Base-by-base conservation (phyloP, 2,113 vertebrate genomes). In the Platichthys flesus region DNA sequence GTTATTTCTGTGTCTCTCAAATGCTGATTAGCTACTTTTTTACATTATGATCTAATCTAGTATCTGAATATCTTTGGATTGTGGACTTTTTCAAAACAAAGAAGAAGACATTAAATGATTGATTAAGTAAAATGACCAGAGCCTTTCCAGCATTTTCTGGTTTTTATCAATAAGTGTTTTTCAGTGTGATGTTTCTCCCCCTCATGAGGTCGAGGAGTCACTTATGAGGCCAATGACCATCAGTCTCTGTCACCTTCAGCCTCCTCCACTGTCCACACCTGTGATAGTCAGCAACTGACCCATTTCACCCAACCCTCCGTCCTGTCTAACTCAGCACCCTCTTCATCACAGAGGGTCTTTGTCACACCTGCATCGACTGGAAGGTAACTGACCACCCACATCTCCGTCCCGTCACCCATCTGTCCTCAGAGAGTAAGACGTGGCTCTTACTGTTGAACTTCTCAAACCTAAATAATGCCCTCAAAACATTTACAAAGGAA, bases 261-360 rank as follows among this genome's bases (percentile, higher is more conserved):
- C 59, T 82, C 74, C 40, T 71, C 24, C 81, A 82, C 86, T 87
- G 71, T 92, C 86, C 83, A 75, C 91, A 93, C 91, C 89, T 91
- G 89, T 83, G 78, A 47, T 85, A 54, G 72, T 67, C 35, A 70
- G 76, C 86, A 86, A 90, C 54, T 93, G 88, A 90, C 86, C 88
- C 88, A n/a, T 89, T 69, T 67, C 65, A 74, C 59, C 4, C 57
- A 7, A 10, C 85, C 82, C 85, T 85, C 52, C 82, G 59, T 84
- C 84, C 82, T 42, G 55, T 72, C 81, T 56, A 71, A 91, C 83
- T 94, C 93, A 85, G 85, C 92, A 91, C 88, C 90, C 86, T 88
- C 85, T 93, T 86, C 81, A 89, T 93, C 91, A 93, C 69, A 35
- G 55, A 77, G 49, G 3, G 4, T 18, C 56, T 67, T 55, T 71